Conservation (phyloP, 2,888 invertebrate species). For the Agonopterix arenella region DNA sequence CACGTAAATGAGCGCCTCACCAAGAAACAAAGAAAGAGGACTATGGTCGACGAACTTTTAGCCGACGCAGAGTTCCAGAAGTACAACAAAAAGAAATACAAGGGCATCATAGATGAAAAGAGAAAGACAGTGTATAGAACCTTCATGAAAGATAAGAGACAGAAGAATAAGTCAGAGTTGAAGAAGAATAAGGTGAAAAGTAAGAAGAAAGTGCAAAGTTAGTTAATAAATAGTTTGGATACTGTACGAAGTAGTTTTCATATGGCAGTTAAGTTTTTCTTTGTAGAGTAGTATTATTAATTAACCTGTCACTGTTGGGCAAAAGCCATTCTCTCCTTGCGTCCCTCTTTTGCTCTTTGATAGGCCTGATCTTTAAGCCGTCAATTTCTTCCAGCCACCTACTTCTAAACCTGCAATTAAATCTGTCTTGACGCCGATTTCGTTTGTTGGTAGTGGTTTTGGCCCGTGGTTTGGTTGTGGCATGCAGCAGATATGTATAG, state of each 20-base stretch:
- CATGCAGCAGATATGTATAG: too few relatives aligned
- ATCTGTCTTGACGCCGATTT: too few relatives aligned
- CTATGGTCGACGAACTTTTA: slow-evolving; percentile 95
- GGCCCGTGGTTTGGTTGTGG: too few relatives aligned
- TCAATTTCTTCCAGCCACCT: too few relatives aligned
- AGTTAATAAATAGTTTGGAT: slow-evolving; percentile 10
- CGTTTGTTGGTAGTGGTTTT: too few relatives aligned
- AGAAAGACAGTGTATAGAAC: slow-evolving; percentile 83
- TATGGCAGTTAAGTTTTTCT: neutral
- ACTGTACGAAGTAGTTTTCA: neutral
- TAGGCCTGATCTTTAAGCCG: too few relatives aligned
- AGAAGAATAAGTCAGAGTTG: slow-evolving; percentile 75
- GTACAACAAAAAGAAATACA: slow-evolving; percentile 88
- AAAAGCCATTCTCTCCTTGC: too few relatives aligned
- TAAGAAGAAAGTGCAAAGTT: slow-evolving; percentile 31
- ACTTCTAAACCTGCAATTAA: too few relatives aligned
- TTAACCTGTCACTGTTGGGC: too few relatives aligned
- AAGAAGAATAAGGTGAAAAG: slow-evolving; percentile 55
- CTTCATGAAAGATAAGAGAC: slow-evolving; percentile 84
- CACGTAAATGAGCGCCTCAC: slow-evolving; percentile 90
- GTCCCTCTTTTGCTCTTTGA: too few relatives aligned
- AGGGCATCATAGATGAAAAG: slow-evolving; percentile 84
- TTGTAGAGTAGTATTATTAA: too few relatives aligned
- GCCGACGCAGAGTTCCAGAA: slow-evolving; percentile 91
- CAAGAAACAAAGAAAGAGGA: slow-evolving; percentile 90